Conservation (phyloP, 2,113 vertebrate genomes). For the Colossoma macropomum region DNA sequence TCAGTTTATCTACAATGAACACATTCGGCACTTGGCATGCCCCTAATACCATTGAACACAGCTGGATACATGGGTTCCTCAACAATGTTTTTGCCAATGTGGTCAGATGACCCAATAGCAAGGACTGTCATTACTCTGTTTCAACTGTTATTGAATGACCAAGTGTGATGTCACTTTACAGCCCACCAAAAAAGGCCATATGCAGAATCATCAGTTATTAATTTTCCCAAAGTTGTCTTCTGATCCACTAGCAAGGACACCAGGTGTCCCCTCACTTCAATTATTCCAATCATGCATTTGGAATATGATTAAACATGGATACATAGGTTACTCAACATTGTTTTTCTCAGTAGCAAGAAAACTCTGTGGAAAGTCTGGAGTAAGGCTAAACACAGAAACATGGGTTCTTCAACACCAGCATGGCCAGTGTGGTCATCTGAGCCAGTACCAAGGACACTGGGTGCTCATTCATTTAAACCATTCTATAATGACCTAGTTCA, state of each 20-base stretch:
- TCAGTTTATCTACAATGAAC: no score
- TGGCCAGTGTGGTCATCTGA: slow-evolving; percentile 56
- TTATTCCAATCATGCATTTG: no score
- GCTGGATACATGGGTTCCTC: background rate
- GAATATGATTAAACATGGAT: no score
- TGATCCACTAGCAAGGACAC: background rate
- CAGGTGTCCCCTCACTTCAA: background rate
- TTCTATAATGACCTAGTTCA: slow-evolving; percentile 64
- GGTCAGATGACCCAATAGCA: background rate
- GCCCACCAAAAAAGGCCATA: background rate
- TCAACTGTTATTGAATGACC: background rate
- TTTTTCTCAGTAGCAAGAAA: no score
- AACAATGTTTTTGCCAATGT: background rate
- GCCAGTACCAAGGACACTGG: slow-evolving; percentile 62
- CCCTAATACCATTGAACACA: no score
- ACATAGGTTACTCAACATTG: no score
- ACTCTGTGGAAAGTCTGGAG: no score
- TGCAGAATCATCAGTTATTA: background rate
- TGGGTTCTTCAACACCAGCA: background rate
- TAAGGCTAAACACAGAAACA: background rate
- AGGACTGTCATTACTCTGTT: background rate
- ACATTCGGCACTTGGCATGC: no score
- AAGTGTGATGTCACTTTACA: background rate
- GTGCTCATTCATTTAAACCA: slow-evolving; percentile 68
- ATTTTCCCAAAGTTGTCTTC: background rate